Evolutionary conservation across 2,797 vertebrate species (phyloP).

Genomic region (Potorous gilbertii): DNA sequence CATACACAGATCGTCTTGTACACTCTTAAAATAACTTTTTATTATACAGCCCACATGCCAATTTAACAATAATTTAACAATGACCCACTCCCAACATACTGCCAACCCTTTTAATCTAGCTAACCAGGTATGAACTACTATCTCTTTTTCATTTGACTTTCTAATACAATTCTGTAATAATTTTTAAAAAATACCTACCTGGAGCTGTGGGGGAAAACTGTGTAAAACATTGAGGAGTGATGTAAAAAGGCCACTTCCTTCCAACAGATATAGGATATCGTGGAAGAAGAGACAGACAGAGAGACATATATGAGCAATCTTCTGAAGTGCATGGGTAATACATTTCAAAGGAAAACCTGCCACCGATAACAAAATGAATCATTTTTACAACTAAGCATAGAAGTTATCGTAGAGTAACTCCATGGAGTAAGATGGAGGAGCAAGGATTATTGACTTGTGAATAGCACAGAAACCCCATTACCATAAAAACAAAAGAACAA

Average conservation of each 20-base stretch:
- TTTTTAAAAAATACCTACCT: constrained; percentile 30
- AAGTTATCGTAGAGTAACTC: not conserved
- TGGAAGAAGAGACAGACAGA: not conserved
- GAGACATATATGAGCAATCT: constrained; percentile 18
- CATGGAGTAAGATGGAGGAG: not conserved
- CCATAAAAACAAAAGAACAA: constrained; percentile 39
- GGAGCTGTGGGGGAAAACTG: not conserved
- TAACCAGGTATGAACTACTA: not conserved
- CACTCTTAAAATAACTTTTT: not conserved
- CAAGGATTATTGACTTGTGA: constrained; percentile 38
- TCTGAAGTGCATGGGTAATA: constrained; percentile 9
- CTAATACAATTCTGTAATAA: constrained; percentile 3
- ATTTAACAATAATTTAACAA: not conserved
- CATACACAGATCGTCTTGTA: not conserved
- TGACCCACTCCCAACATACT: not conserved
- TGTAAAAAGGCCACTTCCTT: constrained; percentile 39
- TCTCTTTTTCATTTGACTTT: constrained; percentile 26
- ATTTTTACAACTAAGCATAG: constrained; percentile 51
- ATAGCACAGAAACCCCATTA: constrained; percentile 26
- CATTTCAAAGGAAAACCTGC: constrained; percentile 55
- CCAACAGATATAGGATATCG: constrained; percentile 22
- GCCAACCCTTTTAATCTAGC: rapidly evolving
- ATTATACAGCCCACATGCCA: not conserved
- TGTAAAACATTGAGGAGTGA: constrained; percentile 7
- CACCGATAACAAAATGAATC: constrained; percentile 47